A percentile compares a stretch with the other conserved stretches of the same genome.
These are phyloP conservation scores for Trachemys scripta DNA, from an alignment of 2,113 vertebrate species.

Conservation along the genomic window DNA sequence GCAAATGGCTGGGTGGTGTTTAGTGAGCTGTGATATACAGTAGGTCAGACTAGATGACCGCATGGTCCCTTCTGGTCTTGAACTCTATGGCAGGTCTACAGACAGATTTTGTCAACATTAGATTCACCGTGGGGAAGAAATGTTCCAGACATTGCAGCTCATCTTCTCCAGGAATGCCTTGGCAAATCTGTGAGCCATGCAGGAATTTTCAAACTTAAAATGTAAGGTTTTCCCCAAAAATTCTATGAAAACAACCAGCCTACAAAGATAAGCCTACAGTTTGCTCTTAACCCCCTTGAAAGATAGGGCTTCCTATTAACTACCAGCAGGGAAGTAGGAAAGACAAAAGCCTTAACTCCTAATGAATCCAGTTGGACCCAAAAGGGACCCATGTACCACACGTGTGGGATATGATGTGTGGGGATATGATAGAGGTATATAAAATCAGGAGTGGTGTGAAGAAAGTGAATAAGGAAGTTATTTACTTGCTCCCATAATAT, in stretches of 20 bases:
- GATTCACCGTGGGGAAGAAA: neutral
- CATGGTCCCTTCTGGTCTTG: no score
- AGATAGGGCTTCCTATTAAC: neutral
- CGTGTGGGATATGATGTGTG: no score
- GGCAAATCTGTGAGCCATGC: neutral
- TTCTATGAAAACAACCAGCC: neutral
- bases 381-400: neutral
- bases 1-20: no score
- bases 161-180: constrained; percentile 13
- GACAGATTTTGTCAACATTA: neutral
- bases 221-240: neutral
- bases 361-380: neutral
- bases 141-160: neutral
- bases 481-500: no score
- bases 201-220: neutral
- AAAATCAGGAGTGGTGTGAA: no score
- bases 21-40: no score
- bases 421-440: no score
- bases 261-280: neutral
- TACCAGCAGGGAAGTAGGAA: neutral
- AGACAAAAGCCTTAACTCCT: fast-evolving
- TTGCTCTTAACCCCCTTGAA: neutral
- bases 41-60: no score
- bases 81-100: neutral
- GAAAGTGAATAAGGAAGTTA: no score